A percentile compares a stretch with the other conserved stretches of the same genome.
Conservation (phyloP, 2,888 invertebrate species). For the Pseudococcus jackbeardsleyi region DNA sequence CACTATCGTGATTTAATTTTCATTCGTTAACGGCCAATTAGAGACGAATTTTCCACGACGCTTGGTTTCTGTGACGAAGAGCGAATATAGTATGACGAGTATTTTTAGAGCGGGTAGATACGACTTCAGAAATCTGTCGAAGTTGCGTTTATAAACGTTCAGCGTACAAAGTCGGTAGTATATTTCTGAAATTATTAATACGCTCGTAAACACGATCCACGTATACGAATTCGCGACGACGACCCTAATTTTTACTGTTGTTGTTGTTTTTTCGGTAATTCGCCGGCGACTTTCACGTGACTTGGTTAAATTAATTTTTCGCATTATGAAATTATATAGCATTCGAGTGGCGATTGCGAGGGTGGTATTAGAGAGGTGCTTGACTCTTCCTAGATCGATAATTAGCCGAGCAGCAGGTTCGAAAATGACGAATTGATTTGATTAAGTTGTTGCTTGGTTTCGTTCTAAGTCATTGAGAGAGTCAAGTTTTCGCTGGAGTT, state of each 20-base stretch:
- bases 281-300: neutral
- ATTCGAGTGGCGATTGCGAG: neutral
- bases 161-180: neutral
- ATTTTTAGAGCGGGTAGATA: neutral
- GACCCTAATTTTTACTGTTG: neutral
- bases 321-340: neutral
- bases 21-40: neutral
- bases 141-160: neutral
- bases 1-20: neutral
- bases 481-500: too few relatives aligned
- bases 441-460: neutral
- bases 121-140: neutral
- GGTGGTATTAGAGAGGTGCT: slow-evolving; percentile 4
- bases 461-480: too few relatives aligned
- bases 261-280: neutral
- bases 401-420: neutral
- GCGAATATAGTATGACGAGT: neutral
- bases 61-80: neutral
- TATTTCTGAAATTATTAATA: neutral
- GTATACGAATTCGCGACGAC: neutral
- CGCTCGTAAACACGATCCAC: neutral
- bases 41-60: neutral
- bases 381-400: slow-evolving; percentile 10
- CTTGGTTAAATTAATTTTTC: neutral
- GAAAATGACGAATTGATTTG: slow-evolving; percentile 10